These are phyloP conservation scores for Pseudopleuronectes americanus DNA, from an alignment of 2,797 vertebrate species.

Conservation along the genomic window DNA sequence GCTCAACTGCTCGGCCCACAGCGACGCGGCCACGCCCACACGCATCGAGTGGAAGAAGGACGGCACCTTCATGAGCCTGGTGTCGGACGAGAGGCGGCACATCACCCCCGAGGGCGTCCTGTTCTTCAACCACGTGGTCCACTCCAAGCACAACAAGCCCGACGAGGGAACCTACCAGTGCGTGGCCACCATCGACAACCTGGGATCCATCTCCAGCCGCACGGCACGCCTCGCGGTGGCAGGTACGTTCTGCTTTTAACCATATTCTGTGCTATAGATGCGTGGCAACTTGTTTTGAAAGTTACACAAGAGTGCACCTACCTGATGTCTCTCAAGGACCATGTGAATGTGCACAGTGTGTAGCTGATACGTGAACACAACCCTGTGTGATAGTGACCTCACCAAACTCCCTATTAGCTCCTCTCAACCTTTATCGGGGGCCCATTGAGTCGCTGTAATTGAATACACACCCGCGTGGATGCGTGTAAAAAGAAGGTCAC, in stretches of 20 bases:
- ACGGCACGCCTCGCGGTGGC: conserved; percentile 92
- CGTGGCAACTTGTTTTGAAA: not conserved
- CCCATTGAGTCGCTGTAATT: not conserved
- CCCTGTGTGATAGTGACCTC: not conserved
- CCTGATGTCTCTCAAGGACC: not conserved
- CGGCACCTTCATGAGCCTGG: conserved; percentile 92
- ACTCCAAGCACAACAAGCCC: conserved; percentile 97
- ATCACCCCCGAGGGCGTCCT: conserved; percentile 92
- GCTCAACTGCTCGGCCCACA: conserved; percentile 93
- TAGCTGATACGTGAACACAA: not conserved
- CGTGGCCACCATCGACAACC: conserved; percentile 92
- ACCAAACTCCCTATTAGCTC: not conserved
- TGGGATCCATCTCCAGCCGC: conserved; percentile 94
- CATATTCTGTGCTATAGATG: too few species aligned
- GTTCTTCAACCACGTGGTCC: conserved; percentile 89
- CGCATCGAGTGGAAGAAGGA: conserved; percentile 96
- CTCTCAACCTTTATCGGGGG: not conserved
- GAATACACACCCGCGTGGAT: not conserved
- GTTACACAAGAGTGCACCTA: not conserved
- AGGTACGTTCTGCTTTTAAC: conserved; percentile 76
- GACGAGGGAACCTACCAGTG: conserved; percentile 99
- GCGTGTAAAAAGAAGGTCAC: not conserved
- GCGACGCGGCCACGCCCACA: conserved; percentile 72
- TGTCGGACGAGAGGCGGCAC: conserved; percentile 91
- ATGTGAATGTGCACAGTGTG: not conserved